Conservation (phyloP, 2,113 vertebrate species). For the Ahaetulla prasina region DNA sequence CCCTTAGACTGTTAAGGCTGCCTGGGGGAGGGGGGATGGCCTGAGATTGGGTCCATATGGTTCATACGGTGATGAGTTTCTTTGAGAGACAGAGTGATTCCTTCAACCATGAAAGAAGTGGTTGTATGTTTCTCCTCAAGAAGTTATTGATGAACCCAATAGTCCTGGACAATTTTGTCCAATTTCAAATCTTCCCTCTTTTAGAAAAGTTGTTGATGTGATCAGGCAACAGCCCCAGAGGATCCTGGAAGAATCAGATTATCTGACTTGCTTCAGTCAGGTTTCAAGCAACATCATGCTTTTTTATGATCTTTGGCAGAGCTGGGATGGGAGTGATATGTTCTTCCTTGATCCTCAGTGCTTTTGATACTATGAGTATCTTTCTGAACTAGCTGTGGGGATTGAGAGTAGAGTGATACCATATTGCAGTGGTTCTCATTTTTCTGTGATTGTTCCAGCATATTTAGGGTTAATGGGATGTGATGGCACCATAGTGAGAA, state of each 20-base stretch:
- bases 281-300: background rate
- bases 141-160: background rate
- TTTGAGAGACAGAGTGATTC: background rate
- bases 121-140: background rate
- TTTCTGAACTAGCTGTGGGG: background rate
- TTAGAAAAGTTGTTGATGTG: background rate
- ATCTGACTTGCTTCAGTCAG: background rate
- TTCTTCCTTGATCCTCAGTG: background rate
- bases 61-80: background rate
- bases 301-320: background rate
- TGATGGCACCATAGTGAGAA: background rate
- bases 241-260: background rate
- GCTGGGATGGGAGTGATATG: background rate
- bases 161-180: background rate
- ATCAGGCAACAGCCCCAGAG: background rate
- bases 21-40: background rate
- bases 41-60: background rate
- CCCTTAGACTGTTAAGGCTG: background rate
- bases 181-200: background rate
- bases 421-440: background rate
- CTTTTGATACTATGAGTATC: background rate
- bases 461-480: background rate
- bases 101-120: background rate
- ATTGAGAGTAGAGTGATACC: background rate
- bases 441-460: background rate